A percentile compares a stretch with the other conserved stretches of the same genome.
Conservation (phyloP, 2,113 vertebrate genomes). For the Phycodurus eques region DNA sequence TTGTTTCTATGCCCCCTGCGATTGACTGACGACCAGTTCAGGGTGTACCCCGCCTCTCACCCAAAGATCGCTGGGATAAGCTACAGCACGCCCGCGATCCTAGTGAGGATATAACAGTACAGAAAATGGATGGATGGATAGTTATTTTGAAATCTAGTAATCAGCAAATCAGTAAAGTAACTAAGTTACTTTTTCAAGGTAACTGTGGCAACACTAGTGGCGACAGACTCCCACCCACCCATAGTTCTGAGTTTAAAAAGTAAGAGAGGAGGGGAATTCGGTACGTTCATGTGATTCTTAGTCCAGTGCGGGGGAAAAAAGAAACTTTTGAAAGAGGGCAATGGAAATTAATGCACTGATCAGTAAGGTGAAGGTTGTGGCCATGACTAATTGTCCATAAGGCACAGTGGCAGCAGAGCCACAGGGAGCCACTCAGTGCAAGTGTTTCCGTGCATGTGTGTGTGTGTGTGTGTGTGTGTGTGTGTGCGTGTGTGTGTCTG, state of each 20-base stretch:
- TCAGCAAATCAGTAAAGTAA: no score
- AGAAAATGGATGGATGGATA: no score
- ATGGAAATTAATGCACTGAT: slow-evolving; percentile 17
- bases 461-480: slow-evolving; percentile 11
- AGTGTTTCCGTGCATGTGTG: slow-evolving; percentile 14
- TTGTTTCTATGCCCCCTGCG: no score
- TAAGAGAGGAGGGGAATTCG: not conserved
- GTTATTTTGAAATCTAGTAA: no score
- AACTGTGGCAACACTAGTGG: no score
- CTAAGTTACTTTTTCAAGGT: no score
- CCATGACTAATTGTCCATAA: slow-evolving; percentile 68
- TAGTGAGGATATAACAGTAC: no score
- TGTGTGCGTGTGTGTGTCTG: not conserved
- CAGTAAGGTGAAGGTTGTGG: slow-evolving; percentile 62
- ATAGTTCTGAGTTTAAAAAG: not conserved
- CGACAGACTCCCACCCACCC: not conserved
- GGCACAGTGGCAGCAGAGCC: slow-evolving; percentile 46
- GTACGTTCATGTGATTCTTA: not conserved
- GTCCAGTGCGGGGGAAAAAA: not conserved
- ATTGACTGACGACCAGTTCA: no score
- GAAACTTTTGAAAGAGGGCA: slow-evolving; percentile 34
- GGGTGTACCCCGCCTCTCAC: no score
- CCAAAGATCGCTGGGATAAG: no score
- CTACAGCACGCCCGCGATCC: no score
- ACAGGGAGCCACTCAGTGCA: slow-evolving; percentile 31